Conservation (phyloP, 2,888 invertebrate species). For the Leptinotarsa haldemani region DNA sequence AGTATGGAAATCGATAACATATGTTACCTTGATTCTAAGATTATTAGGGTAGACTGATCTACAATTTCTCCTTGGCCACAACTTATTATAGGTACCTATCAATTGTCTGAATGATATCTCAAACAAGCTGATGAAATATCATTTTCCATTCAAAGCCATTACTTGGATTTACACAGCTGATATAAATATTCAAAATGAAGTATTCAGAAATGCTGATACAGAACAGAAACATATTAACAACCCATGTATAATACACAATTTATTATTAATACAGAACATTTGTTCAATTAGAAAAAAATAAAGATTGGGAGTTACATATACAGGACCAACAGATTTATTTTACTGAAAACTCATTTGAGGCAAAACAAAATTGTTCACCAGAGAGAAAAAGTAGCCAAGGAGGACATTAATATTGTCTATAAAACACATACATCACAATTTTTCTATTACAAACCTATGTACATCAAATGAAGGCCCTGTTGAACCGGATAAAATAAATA, state of each 20-base stretch:
- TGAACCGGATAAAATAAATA: constrained; percentile 58
- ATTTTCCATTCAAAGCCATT: background rate
- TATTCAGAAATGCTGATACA: background rate
- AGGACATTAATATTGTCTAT: constrained; percentile 64
- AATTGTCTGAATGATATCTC: constrained; percentile 28
- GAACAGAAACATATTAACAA: constrained; percentile 8
- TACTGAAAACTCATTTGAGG: constrained; percentile 20
- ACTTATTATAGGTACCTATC: constrained; percentile 34
- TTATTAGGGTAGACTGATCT: constrained; percentile 41
- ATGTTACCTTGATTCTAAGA: constrained; percentile 46
- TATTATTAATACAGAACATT: background rate
- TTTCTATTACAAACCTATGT: constrained; percentile 62
- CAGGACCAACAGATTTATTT: constrained; percentile 1
- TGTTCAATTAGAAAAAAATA: background rate
- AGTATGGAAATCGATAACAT: constrained; percentile 60
- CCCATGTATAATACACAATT: background rate
- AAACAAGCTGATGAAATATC: constrained; percentile 19
- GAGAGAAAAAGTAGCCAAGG: constrained; percentile 59
- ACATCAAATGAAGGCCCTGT: constrained; percentile 62
- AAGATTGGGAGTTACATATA: background rate
- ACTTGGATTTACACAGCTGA: background rate
- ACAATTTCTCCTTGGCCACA: constrained; percentile 55
- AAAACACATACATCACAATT: constrained; percentile 66
- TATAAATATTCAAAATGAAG: background rate
- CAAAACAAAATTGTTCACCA: constrained; percentile 34